Conservation (phyloP, 2,888 invertebrate species). For the Tubiluchus corallicola region DNA sequence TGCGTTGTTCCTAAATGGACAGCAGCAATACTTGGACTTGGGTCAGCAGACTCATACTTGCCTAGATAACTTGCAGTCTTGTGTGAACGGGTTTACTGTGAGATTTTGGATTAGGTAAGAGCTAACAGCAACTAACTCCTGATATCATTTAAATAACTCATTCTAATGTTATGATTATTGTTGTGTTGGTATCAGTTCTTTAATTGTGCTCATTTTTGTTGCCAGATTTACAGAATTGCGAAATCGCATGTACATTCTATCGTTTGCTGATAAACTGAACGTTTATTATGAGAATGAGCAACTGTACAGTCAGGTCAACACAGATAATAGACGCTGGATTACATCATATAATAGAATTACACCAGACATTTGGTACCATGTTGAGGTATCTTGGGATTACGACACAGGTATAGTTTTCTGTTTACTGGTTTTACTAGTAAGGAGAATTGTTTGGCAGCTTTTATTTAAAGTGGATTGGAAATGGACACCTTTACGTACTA, state of each 20-base stretch:
- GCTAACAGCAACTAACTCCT: too few relatives aligned
- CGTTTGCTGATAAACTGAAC: conserved; percentile 21
- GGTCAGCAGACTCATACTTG: conserved; percentile 20
- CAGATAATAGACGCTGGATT: conserved; percentile 19
- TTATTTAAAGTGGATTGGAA: too few relatives aligned
- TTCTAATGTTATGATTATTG: too few relatives aligned
- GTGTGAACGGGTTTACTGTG: conserved; percentile 23
- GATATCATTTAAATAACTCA: too few relatives aligned
- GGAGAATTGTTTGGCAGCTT: too few relatives aligned
- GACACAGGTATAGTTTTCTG: conserved; percentile 18
- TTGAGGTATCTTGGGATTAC: conserved; percentile 23
- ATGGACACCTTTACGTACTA: too few relatives aligned
- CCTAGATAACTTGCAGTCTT: conserved; percentile 22
- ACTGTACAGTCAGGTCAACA: conserved; percentile 21
- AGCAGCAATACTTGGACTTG: conserved; percentile 23
- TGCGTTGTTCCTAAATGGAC: conserved; percentile 21
- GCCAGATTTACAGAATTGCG: too few relatives aligned
- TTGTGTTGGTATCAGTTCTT: too few relatives aligned
- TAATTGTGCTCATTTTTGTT: too few relatives aligned
- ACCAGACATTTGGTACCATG: conserved; percentile 18
- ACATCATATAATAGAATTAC: conserved; percentile 18
- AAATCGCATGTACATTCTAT: conserved; percentile 23
- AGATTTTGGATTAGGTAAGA: conserved; percentile 21
- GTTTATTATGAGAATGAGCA: conserved; percentile 22
- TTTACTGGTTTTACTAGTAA: too few relatives aligned